phyloP scores from a whole-genome alignment of 1,140 invertebrate genomes.

The Drosophila watanabei region DNA sequence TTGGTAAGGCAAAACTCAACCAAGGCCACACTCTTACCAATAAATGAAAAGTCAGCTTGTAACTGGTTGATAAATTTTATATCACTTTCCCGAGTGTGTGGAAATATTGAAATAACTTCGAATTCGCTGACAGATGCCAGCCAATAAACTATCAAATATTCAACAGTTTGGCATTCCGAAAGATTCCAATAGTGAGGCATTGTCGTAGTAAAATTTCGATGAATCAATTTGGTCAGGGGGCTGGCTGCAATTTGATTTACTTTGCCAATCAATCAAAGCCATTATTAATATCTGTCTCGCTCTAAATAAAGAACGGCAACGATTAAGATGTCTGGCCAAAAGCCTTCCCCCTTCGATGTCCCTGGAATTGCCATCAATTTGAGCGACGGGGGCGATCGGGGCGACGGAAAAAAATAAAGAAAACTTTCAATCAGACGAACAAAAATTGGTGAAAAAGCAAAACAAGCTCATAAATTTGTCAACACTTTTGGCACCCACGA shows the following conservation, averaged over 20 bases:
- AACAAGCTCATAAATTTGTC: slow-evolving; percentile 81
- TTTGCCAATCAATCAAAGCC: slow-evolving; percentile 29
- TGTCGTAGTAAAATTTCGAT: background rate
- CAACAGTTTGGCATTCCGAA: slow-evolving; percentile 1
- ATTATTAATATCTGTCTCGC: slow-evolving; percentile 27
- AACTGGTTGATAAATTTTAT: background rate
- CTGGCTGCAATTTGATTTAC: slow-evolving; percentile 1
- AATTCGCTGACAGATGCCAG: slow-evolving; percentile 5
- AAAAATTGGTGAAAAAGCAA: slow-evolving; percentile 59
- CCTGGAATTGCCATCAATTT: slow-evolving; percentile 59
- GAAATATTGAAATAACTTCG: background rate
- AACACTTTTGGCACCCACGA: slow-evolving; percentile 63
- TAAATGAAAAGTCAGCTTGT: background rate
- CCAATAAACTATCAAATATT: slow-evolving; percentile 14
- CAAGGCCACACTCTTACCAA: no score
- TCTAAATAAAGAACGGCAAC: slow-evolving; percentile 32
- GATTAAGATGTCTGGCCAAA: slow-evolving; percentile 59
- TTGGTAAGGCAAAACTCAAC: background rate
- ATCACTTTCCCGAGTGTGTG: background rate
- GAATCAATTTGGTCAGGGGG: background rate
- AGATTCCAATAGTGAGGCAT: background rate
- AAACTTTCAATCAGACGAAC: slow-evolving; percentile 64
- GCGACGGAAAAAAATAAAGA: slow-evolving; percentile 30
- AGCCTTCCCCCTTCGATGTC: background rate
- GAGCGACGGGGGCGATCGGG: background rate